Base-by-base conservation (phyloP, 2,113 vertebrate genomes). In the Cyanoderma ruficeps region DNA sequence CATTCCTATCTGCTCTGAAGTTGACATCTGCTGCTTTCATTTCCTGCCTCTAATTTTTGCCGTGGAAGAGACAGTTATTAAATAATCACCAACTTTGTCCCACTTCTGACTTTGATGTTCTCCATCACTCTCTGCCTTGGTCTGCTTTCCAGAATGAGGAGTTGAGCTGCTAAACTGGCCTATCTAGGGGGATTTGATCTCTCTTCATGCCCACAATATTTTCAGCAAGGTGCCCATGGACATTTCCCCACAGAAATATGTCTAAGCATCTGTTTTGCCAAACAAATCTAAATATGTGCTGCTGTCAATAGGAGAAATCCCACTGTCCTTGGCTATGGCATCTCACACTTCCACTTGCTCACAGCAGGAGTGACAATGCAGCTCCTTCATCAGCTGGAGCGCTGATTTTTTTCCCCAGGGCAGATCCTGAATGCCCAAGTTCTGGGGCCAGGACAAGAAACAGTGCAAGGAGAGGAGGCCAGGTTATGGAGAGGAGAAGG, bases 21-120 rank as follows among this genome's bases (percentile, higher is more conserved):
- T 72, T 85, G 69, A 85, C 65, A 87, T 91, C 83, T 93, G 82
- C 82, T 93, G 57, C 46, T 86, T 94, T 88, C 41, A 77, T 90
- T 94, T 94, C 85, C 90, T 86, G 63, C 59, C 63, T 86, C 55
- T 64, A 17, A 41, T 69, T 93, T 77, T 86, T 93, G 63, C 83
- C 86, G 5, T 80, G 60, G 35, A 74, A 59, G 50, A 60, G n/a
- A 72, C 6, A 4, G 28, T 55, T 70, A 70, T 80, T 57, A 86
- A 61, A 64, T 67, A 93, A 61, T 93, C 50, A 63, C 49, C 18
- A 50, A 8, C 64, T 80, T 72, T 67, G 41, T 46, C 47, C 50
- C 50, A 74, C 35, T 80, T 61, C 35, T 0, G 25, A 65, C 42
- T 80, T 30, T 50, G 37, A 37, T 72, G 50, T 27, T 90, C 22